Evolutionary conservation across 64 coral and sea anemone genomes (phyloP), one percentile per base, ranked within the genome.

Genomic region (Montipora capricornis): DNA sequence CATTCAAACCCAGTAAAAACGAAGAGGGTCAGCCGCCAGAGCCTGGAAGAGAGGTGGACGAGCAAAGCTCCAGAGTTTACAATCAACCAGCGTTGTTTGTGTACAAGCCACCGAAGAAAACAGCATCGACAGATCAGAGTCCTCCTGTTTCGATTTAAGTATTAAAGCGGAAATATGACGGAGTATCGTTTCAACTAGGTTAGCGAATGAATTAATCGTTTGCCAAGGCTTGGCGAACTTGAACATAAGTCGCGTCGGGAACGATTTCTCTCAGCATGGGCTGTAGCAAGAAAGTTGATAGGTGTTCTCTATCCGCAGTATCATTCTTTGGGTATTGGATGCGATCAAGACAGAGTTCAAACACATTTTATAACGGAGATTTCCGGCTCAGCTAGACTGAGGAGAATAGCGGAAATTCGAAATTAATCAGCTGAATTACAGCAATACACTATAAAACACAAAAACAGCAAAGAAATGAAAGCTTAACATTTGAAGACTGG

Each of bases 61-160:
- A 80, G 47, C 92, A 94, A 74, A 59, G 20, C 10, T 29, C 49
- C 26, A 77, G 93, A 48, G 73, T 80, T 8, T 97, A 97, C 62
- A 93, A 97, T 84, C 96, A 97, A 76, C 96, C 96, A 7, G 93
- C 96, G 20, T 97, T 97, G 69, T 97, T 89, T 22, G 83, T 97
- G 55, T 91, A 94, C 60, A 97, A 97, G 75, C 84, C 92, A 50
- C 57, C 92, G 0, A 88, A 88, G 66, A 87, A 80, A 53, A 57
- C 53, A 5, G 6, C 62, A 17, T 46, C 92, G 8, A 88, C 66
- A 5, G 84, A 83, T 11, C 66, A 80, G 17, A 90, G 82, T 4
- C 82, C 82, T 44, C 76, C 76, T 5, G 82, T 86, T 9, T 86
- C 82, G 2, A 86, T 86, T 86, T 86, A 86, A 16, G 66, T 49